Evolutionary conservation across 2,888 invertebrate species (phyloP).

Genomic region (Leucania comma): DNA sequence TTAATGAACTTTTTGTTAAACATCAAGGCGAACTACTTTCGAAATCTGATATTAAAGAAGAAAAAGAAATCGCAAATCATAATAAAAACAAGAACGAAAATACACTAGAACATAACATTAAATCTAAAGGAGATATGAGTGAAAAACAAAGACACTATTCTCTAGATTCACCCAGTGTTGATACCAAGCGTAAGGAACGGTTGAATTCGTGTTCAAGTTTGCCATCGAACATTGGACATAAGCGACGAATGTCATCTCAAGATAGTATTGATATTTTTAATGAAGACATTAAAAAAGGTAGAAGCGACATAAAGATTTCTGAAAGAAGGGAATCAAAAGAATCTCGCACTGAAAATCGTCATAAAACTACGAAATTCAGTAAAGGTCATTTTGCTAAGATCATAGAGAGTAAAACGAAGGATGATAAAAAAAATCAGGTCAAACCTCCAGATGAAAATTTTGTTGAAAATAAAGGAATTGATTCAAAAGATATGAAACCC

Average conservation of each 20-base stretch:
- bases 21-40: constrained; percentile 81
- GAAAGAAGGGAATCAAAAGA: constrained; percentile 94
- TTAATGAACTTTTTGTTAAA: constrained; percentile 87
- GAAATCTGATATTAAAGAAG: constrained; percentile 87
- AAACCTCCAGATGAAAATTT: constrained; percentile 86
- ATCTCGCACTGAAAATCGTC: constrained; percentile 81
- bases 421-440: constrained; percentile 90
- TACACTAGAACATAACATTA: constrained; percentile 66
- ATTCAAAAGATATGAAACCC: constrained; percentile 71
- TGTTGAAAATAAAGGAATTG: constrained; percentile 79
- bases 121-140: constrained; percentile 78
- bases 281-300: constrained; percentile 92
- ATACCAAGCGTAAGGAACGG: constrained; percentile 91
- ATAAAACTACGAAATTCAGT: constrained; percentile 90
- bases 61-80: constrained; percentile 76
- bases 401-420: constrained; percentile 91
- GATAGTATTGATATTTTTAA: constrained; percentile 91
- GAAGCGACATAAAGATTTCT: constrained; percentile 88
- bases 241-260: constrained; percentile 95
- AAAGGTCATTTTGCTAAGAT: constrained; percentile 91
- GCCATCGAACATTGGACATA: constrained; percentile 92
- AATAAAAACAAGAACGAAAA: constrained; percentile 73
- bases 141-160: constrained; percentile 89
- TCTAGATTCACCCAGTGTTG: constrained; percentile 84
- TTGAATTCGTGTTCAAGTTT: constrained; percentile 91